These are phyloP conservation scores for Parotia lawesii DNA, from an alignment of 2,113 vertebrate genomes.

Conservation along the genomic window DNA sequence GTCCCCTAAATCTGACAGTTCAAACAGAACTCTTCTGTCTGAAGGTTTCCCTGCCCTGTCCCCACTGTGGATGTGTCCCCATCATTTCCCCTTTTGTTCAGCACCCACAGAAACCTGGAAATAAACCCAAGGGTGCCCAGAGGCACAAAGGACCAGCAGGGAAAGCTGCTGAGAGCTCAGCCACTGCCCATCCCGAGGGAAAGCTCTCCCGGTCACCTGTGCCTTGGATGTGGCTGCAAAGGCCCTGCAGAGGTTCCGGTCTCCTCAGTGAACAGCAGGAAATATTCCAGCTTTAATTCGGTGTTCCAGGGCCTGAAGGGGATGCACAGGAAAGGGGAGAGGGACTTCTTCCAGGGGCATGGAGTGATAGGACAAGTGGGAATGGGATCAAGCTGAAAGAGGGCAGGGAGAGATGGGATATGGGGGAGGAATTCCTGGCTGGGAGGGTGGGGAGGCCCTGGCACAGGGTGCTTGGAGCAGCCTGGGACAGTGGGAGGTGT, in stretches of 20 bases:
- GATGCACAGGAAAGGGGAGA: background rate
- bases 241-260: fast-evolving
- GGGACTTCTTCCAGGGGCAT: background rate
- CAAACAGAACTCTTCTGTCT: background rate
- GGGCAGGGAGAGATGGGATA: too few relatives aligned
- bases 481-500: background rate
- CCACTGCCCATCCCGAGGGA: background rate
- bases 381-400: background rate
- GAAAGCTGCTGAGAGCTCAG: fast-evolving
- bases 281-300: background rate
- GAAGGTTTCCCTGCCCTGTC: background rate
- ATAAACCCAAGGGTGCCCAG: background rate
- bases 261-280: background rate
- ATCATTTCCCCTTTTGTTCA: fast-evolving
- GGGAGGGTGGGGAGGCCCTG: background rate
- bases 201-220: background rate
- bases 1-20: background rate
- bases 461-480: background rate
- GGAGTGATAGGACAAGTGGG: background rate
- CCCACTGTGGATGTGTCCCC: fast-evolving
- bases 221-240: background rate
- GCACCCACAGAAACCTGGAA: background rate
- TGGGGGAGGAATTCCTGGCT: background rate
- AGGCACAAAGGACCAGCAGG: too few relatives aligned
- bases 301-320: background rate